These are phyloP conservation scores for Psettodes erumei DNA, from an alignment of 2,113 vertebrate genomes.

Conservation along the genomic window DNA sequence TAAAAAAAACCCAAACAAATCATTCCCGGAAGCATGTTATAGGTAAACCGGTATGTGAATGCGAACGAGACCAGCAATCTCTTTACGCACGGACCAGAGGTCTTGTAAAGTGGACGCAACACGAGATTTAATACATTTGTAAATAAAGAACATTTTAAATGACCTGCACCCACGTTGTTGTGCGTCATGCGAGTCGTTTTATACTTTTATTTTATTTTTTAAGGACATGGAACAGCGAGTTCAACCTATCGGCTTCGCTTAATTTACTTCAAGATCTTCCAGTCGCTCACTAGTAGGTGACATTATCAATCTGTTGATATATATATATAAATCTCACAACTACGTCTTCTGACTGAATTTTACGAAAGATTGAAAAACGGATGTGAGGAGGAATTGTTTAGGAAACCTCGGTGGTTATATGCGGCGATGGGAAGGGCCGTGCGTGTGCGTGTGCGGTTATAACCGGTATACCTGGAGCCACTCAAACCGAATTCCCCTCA, in stretches of 20 bases:
- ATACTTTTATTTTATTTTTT: neutral
- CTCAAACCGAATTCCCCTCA: neutral
- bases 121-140: conserved; percentile 19
- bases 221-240: neutral
- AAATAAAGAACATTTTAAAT: conserved; percentile 52
- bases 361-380: neutral
- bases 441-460: too few species aligned
- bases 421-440: too few species aligned
- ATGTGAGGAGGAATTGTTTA: neutral
- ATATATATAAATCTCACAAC: neutral
- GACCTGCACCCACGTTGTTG: neutral
- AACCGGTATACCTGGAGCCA: too few species aligned
- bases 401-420: neutral
- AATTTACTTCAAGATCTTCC: neutral
- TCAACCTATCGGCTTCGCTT: neutral
- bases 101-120: conserved; percentile 34
- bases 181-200: conserved; percentile 5
- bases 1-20: neutral
- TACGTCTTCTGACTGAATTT: neutral
- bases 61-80: neutral
- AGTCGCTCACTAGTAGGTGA: neutral
- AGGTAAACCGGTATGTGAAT: neutral
- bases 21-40: conserved; percentile 15
- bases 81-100: conserved; percentile 32
- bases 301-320: neutral